These are phyloP conservation scores for Laticauda laticaudata DNA, from an alignment of 2,113 vertebrate genomes.

Conservation along the genomic window DNA sequence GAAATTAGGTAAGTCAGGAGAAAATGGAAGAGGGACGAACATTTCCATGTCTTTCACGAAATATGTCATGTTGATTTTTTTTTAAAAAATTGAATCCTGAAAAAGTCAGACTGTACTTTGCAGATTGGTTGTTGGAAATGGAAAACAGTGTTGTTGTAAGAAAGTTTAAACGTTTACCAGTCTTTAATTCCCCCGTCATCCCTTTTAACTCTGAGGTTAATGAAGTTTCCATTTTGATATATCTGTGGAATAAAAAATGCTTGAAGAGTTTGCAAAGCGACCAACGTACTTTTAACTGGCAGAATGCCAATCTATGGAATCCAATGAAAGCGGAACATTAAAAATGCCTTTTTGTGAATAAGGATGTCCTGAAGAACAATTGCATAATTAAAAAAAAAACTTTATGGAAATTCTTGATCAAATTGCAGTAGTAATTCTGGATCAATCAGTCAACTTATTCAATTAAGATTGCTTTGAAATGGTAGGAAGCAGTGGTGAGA, in stretches of 20 bases:
- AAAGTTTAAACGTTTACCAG: slow-evolving; percentile 25
- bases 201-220: background rate
- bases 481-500: too few relatives aligned
- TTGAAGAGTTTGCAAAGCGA: slow-evolving; percentile 12
- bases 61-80: background rate
- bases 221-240: background rate
- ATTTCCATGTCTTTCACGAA: background rate
- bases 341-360: slow-evolving; percentile 14
- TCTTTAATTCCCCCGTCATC: background rate
- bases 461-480: background rate
- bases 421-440: slow-evolving; percentile 8
- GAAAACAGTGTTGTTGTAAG: slow-evolving; percentile 31
- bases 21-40: background rate
- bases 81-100: background rate
- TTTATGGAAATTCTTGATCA: slow-evolving; percentile 5
- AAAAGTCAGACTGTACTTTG: background rate
- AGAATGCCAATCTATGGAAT: slow-evolving; percentile 30
- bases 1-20: slow-evolving; percentile 73
- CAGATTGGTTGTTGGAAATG: background rate
- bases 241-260: slow-evolving; percentile 36
- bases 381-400: slow-evolving; percentile 21
- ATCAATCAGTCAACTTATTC: slow-evolving; percentile 1
- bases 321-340: slow-evolving; percentile 11
- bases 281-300: slow-evolving; percentile 18
- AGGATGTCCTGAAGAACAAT: background rate